Evolutionary conservation across 2,797 vertebrate genomes (phyloP).

Genomic region (Syndactyla subalaris): DNA sequence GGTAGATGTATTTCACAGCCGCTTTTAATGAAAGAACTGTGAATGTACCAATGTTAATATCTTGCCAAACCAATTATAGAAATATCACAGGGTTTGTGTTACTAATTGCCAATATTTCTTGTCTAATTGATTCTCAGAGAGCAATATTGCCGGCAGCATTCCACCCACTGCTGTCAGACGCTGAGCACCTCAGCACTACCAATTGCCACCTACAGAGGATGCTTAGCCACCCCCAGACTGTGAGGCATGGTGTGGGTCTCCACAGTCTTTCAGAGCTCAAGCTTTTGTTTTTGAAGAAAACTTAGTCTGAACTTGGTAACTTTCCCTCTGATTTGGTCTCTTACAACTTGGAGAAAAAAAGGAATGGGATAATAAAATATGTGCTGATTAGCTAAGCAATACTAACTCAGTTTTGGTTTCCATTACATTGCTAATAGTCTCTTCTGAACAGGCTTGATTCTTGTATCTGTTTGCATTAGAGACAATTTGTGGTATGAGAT

Average conservation of each 20-base stretch:
- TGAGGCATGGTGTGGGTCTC: neutral
- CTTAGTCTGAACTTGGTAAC: neutral
- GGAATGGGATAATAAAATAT: slow-evolving; percentile 18
- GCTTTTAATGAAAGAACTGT: neutral
- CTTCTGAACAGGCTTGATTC: slow-evolving; percentile 51
- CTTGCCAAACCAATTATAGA: neutral
- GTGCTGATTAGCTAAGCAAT: slow-evolving; percentile 54
- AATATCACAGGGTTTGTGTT: neutral
- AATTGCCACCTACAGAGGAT: neutral
- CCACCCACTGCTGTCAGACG: neutral
- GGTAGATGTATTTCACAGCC: neutral
- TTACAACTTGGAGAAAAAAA: neutral
- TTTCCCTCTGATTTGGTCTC: slow-evolving; percentile 12
- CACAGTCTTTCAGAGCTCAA: neutral
- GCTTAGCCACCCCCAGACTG: neutral
- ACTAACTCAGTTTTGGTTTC: slow-evolving; percentile 54
- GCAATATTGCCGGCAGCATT: neutral
- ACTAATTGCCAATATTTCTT: slow-evolving; percentile 3
- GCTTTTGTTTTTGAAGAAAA: neutral
- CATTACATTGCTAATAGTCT: slow-evolving; percentile 50
- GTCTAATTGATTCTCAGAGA: neutral
- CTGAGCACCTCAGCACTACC: neutral
- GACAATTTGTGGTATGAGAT: slow-evolving; percentile 57
- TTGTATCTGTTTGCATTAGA: slow-evolving; percentile 66
- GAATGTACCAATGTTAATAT: neutral